Evolutionary conservation across 2,113 vertebrate genomes (phyloP).

Genomic region (Pandion haliaetus): DNA sequence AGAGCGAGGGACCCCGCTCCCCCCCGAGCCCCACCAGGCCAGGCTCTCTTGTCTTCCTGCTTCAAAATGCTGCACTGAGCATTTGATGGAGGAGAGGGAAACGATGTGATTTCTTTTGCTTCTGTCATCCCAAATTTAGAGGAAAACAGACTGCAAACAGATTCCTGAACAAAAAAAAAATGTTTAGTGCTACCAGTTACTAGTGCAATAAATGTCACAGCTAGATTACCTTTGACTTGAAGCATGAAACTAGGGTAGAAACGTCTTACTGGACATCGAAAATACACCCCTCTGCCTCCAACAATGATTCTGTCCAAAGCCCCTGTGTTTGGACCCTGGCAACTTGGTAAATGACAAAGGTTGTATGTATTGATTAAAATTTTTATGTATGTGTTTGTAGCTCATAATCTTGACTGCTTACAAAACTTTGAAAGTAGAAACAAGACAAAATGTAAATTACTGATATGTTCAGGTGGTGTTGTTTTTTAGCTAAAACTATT

Average conservation of each 20-base stretch:
- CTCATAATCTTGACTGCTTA: not conserved
- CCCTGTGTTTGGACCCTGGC: not conserved
- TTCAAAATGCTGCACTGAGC: not conserved
- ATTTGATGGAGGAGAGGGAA: not conserved
- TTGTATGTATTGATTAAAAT: not conserved
- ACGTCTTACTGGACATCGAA: not conserved
- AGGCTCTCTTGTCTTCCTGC: not conserved
- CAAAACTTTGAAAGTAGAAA: not conserved
- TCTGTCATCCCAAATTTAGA: not conserved
- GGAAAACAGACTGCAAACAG: not conserved
- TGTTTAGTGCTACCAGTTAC: not conserved
- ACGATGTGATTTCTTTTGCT: rapidly evolving
- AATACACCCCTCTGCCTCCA: not conserved
- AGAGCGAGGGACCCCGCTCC: not conserved
- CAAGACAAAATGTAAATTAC: not conserved
- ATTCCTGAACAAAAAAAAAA: not conserved
- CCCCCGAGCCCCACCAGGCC: not conserved
- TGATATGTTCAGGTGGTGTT: not conserved
- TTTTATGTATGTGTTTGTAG: not conserved
- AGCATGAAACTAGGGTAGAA: not conserved
- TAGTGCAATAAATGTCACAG: not conserved
- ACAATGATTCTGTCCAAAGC: not conserved
- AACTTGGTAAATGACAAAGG: not conserved
- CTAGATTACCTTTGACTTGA: not conserved
- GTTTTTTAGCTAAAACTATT: not conserved